Base-by-base conservation (phyloP, 2,888 invertebrate species). In the Polietes domitor region DNA sequence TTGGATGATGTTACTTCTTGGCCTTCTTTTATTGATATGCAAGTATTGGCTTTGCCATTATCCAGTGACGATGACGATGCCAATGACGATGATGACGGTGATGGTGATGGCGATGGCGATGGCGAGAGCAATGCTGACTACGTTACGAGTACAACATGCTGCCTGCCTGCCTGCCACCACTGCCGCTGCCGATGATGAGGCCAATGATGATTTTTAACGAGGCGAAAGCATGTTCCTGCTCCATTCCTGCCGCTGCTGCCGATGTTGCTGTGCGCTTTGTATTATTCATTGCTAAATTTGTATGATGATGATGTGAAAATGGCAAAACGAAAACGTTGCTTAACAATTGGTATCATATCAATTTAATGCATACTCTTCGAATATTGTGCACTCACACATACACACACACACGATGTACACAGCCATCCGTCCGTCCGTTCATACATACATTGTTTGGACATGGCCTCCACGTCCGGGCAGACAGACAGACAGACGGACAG, bases 1-100 rank as follows among this genome's bases (percentile, higher is more conserved):
- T 17, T 32, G 17, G 9, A 32, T 24, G 15, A 24, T 68, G 68
- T 43, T 68, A 47, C 84, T 76, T 79, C 70, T 81, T 81, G 78
- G 81, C 81, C 84, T 84, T 84, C 72, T 76, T 84, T 81, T 79
- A 79, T 81, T 81, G 76, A 81, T 81, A 79, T 84, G 78, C 78
- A 81, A 72, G 77, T 78, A 68, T 43, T 77, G 55, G 72, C 72
- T 76, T 70, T 50, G 75, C 80, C 78, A 84, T 81, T 81, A 78
- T 78, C 74, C 81, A 74, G 50, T 53, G 70, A 70, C 74, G 61
- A 79, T 63, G 47, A 71, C 32, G 50, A 70, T 17, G 53, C n/a
- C 71, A 43, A 28, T 41, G 61, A 37, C 32, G 37, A 37, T 15
- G 65, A 47, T 65, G 61, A 61, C 70, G 50, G 19, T 55, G 26